Evolutionary conservation across 2,888 invertebrate species (phyloP), one percentile per base, ranked within the genome.

Genomic region (Liodrosophila aerea): DNA sequence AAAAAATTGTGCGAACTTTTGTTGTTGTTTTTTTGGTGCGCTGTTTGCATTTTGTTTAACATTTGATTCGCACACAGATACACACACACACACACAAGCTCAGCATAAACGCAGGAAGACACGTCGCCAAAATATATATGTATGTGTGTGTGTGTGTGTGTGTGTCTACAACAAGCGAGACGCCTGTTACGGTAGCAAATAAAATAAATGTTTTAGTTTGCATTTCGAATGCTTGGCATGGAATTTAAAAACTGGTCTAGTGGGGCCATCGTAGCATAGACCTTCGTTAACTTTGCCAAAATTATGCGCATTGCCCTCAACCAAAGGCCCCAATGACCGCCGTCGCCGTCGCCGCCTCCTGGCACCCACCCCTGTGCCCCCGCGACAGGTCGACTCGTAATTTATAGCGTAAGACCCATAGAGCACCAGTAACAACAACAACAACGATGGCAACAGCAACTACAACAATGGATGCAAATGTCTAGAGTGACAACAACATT

Each of bases 241-340:
- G 87, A 87, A 87, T 87, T 86, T 83, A 75, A 82, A 83, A 81
- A 86, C 86, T 86, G 85, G 86, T 81, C 86, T 86, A 85, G 80
- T 66, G 80, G 80, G 82, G 66, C 57, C 59, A 44, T 60, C 46
- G 37, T 50, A 30, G 52, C 60, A 58, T 67, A 68, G 81, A 81
- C 82, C 87, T 86, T 86, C 76, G 85, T 76, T 74, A 76, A 75
- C 73, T 82, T 84, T 87, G 87, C 86, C 77, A 87, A 86, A 87
- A 87, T 86, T 86, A 87, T 86, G 85, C 86, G 82, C 58, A 58
- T 46, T 67, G 78, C 77, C 85, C 85, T 74, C 66, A 61, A 29
- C 50, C 33, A 31, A 40, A 27, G 49, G 46, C 57, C 61, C 59
- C n/a, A n/a, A 5, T 33, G 39, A 44, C 37, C 39, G 16, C 40